Percentiles rank a stretch among this genome's conserved stretches.
These are phyloP conservation scores for Cyrtorhinus lividipennis DNA, from an alignment of 1,140 invertebrate genomes.

Conservation along the genomic window DNA sequence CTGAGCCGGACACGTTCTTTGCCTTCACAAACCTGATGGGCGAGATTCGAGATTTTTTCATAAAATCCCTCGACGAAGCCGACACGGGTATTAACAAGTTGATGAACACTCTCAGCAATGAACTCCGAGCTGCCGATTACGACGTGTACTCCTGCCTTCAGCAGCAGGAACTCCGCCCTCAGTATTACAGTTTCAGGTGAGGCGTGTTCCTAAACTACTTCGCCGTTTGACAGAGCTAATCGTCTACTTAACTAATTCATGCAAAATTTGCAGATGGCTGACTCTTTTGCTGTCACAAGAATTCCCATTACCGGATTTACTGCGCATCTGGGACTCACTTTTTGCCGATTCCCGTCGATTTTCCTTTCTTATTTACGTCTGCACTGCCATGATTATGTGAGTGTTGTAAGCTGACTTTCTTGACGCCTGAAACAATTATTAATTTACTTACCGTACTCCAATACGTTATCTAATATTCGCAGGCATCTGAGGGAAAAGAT, in stretches of 20 bases:
- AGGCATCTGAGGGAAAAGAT: conserved; percentile 70
- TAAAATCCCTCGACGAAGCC: conserved; percentile 85
- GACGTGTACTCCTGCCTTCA: conserved; percentile 60
- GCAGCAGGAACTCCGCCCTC: conserved; percentile 74
- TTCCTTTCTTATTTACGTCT: conserved; percentile 77
- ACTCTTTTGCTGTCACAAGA: conserved; percentile 94
- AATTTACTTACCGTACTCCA: too few species aligned
- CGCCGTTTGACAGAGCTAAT: neutral
- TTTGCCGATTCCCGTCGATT: conserved; percentile 82
- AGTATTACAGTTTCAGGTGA: conserved; percentile 88
- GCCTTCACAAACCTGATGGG: conserved; percentile 95
- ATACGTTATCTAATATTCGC: too few species aligned
- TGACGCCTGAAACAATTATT: too few species aligned
- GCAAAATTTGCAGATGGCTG: conserved; percentile 59
- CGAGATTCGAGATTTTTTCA: conserved; percentile 95
- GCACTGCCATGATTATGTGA: conserved; percentile 94
- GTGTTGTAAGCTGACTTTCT: too few species aligned
- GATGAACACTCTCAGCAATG: conserved; percentile 61
- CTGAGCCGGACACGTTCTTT: conserved; percentile 95
- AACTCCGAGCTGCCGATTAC: conserved; percentile 60
- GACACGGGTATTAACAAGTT: conserved; percentile 74
- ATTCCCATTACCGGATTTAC: conserved; percentile 88
- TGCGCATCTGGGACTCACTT: conserved; percentile 90
- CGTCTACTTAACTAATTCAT: too few species aligned
- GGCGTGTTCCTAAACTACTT: too few species aligned